Percentiles rank a stretch among this genome's conserved stretches.
phyloP scores from a whole-genome alignment of 2,113 vertebrate genomes.

The Paracanthobrama guichenoti region DNA sequence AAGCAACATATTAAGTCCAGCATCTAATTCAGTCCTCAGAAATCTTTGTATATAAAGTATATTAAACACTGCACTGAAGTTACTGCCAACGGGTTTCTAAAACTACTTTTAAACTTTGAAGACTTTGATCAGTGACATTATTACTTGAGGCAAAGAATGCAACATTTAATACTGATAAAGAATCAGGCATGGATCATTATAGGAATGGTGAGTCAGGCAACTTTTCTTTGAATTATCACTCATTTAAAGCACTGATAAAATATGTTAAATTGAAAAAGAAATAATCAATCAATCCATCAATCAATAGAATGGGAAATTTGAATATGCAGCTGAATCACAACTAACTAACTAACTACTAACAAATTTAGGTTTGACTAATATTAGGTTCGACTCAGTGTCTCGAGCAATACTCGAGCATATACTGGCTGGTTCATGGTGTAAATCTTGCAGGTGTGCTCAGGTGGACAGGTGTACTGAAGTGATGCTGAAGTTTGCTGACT shows the following conservation, averaged over 20 bases:
- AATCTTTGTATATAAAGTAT: not conserved
- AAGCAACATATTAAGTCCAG: slow-evolving; percentile 24
- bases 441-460: slow-evolving; percentile 49
- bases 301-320: not conserved
- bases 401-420: not conserved
- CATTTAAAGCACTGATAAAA: not conserved
- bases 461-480: not conserved
- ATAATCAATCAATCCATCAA: not conserved
- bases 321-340: not conserved
- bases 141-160: slow-evolving; percentile 5
- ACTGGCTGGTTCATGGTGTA: not conserved
- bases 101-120: not conserved
- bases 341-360: not conserved
- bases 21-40: not conserved
- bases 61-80: not conserved
- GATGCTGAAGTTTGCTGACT: slow-evolving; percentile 21
- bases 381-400: too few relatives aligned
- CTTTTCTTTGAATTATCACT: not conserved
- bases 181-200: not conserved
- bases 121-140: not conserved
- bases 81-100: not conserved
- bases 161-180: not conserved
- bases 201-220: not conserved
- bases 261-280: too few relatives aligned
- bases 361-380: not conserved